phyloP scores from a whole-genome alignment of 2,797 vertebrate species.

The Thalassophryne amazonica region DNA sequence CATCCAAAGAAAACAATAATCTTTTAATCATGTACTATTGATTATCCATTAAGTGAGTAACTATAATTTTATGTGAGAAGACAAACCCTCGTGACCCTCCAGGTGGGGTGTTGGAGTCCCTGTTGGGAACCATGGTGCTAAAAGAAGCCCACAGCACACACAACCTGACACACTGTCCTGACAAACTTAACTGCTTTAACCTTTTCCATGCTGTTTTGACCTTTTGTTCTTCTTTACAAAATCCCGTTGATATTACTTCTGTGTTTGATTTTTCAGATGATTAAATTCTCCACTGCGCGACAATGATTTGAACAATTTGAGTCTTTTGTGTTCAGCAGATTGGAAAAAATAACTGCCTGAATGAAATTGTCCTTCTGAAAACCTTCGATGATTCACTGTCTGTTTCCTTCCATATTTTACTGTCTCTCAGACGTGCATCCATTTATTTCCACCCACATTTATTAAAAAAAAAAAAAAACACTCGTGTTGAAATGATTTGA shows the following conservation, averaged over 20 bases:
- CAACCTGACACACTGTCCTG: not conserved
- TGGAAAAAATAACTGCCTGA: slow-evolving; percentile 21
- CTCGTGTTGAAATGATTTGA: slow-evolving; percentile 34
- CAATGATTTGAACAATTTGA: slow-evolving; percentile 41
- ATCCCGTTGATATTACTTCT: not conserved
- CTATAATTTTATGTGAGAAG: no score
- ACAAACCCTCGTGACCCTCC: no score
- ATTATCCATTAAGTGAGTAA: no score
- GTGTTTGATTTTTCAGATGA: slow-evolving; percentile 4
- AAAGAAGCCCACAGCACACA: no score
- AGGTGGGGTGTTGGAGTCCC: no score
- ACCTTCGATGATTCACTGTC: slow-evolving; percentile 26
- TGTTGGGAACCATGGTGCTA: no score
- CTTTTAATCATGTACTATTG: no score
- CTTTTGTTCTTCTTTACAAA: not conserved
- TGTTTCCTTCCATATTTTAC: slow-evolving; percentile 27
- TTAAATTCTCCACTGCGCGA: slow-evolving; percentile 15
- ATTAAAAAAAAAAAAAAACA: slow-evolving; percentile 20
- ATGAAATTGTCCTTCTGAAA: slow-evolving; percentile 12
- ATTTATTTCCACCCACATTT: no score
- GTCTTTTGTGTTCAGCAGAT: slow-evolving; percentile 34
- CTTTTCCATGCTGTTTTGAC: not conserved
- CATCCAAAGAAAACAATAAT: no score
- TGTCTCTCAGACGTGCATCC: slow-evolving; percentile 18
- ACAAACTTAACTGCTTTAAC: no score